These are phyloP conservation scores for Pandemis cinnamomeana DNA, from an alignment of 2,888 invertebrate genomes.

Conservation along the genomic window DNA sequence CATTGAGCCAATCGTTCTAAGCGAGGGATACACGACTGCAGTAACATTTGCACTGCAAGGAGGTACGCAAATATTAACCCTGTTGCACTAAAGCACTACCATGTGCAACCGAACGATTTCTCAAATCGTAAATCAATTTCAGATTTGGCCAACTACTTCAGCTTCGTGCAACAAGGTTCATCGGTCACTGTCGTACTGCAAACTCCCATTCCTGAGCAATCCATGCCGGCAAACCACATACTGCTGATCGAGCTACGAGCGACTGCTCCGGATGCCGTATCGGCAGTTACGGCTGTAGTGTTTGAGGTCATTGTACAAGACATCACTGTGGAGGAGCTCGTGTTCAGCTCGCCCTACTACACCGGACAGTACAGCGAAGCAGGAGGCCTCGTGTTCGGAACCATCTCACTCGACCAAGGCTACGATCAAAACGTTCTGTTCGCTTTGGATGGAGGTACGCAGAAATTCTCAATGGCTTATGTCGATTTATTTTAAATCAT, in stretches of 20 bases:
- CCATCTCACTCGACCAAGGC: constrained; percentile 12
- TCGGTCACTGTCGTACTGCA: constrained; percentile 24
- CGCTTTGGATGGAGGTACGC: constrained; percentile 48
- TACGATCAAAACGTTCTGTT: constrained; percentile 28
- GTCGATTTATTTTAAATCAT: no score
- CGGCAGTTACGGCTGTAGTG: constrained; percentile 33
- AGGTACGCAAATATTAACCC: constrained; percentile 35
- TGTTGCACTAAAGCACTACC: background rate
- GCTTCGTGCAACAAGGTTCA: background rate
- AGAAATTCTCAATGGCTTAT: background rate
- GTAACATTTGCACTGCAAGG: constrained; percentile 43
- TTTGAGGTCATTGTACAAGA: constrained; percentile 13
- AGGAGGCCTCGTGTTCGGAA: constrained; percentile 20
- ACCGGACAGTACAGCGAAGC: constrained; percentile 32
- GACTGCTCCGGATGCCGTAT: constrained; percentile 21
- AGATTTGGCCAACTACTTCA: constrained; percentile 29
- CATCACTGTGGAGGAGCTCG: background rate
- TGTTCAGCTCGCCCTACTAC: constrained; percentile 31
- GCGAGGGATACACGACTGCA: constrained; percentile 41
- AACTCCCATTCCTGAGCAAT: constrained; percentile 29
- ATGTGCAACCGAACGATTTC: background rate
- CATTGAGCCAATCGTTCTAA: constrained; percentile 41
- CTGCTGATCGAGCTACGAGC: constrained; percentile 34
- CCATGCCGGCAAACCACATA: constrained; percentile 20
- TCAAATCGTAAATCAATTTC: background rate